Conservation (phyloP, 2,113 vertebrate species). For the Cheilinus undulatus region DNA sequence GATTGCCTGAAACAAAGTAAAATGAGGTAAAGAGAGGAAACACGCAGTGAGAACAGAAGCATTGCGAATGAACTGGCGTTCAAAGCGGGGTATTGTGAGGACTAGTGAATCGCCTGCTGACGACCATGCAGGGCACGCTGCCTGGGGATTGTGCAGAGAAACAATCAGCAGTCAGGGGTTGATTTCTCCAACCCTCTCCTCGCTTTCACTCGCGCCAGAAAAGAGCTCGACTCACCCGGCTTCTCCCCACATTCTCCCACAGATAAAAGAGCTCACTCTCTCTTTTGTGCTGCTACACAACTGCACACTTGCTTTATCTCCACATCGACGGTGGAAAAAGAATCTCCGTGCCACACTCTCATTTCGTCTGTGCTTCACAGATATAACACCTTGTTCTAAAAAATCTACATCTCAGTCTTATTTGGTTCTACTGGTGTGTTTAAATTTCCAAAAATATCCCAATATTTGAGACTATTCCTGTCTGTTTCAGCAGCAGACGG, state of each 20-base stretch:
- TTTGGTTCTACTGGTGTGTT: background rate
- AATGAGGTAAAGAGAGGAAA: constrained; percentile 30
- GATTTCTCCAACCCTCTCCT: constrained; percentile 57
- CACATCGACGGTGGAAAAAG: background rate
- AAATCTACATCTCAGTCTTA: constrained; percentile 4
- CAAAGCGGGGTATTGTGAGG: constrained; percentile 56
- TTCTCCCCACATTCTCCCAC: constrained; percentile 27
- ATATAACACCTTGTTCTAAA: constrained; percentile 20
- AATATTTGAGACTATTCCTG: constrained; percentile 24
- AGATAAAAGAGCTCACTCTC: constrained; percentile 39
- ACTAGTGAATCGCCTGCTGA: constrained; percentile 51
- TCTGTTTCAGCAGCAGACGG: constrained; percentile 29
- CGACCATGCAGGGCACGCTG: constrained; percentile 53
- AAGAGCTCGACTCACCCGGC: constrained; percentile 33
- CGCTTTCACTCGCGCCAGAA: constrained; percentile 45
- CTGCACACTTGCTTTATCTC: background rate
- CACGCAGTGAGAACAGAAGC: constrained; percentile 1
- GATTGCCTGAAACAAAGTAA: constrained; percentile 45
- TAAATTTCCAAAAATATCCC: background rate
- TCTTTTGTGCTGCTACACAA: constrained; percentile 20
- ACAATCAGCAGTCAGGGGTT: constrained; percentile 54
- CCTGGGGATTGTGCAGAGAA: constrained; percentile 50
- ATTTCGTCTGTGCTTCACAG: constrained; percentile 1
- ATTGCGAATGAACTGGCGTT: constrained; percentile 50
- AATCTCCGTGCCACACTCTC: background rate